Evolutionary conservation across 1,140 invertebrate species (phyloP).

Genomic region (Procambarus virginalis): DNA sequence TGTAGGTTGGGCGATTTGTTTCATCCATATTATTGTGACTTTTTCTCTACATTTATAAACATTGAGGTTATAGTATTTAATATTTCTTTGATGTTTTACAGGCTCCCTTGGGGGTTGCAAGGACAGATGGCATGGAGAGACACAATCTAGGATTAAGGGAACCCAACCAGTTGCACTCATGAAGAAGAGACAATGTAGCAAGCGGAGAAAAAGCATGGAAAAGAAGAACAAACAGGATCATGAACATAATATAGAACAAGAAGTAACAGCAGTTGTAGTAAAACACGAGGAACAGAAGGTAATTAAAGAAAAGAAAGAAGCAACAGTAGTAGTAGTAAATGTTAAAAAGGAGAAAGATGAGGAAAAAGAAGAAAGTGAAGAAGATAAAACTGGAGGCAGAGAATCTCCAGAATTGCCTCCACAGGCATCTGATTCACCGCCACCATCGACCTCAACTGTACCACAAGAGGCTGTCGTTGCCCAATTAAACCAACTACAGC

Average conservation of each 20-base stretch:
- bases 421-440: not conserved
- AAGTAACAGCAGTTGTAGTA: not conserved
- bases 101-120: not conserved
- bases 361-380: slow-evolving; percentile 20
- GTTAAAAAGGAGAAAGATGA: not conserved
- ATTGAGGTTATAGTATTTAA: not conserved
- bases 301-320: not conserved
- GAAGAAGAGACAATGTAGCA: slow-evolving; percentile 3
- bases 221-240: not conserved
- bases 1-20: no score
- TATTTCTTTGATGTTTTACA: not conserved
- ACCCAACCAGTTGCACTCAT: slow-evolving; percentile 1
- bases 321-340: not conserved
- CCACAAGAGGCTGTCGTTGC: slow-evolving; percentile 44
- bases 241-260: not conserved
- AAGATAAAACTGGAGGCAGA: not conserved
- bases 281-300: not conserved
- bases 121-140: slow-evolving; percentile 14
- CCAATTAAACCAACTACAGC: slow-evolving; percentile 54
- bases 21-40: no score
- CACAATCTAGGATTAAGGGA: not conserved
- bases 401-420: not conserved
- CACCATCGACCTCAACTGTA: not conserved
- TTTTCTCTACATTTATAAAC: no score
- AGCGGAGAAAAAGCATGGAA: not conserved